These are phyloP conservation scores for Colletes gigas DNA, from an alignment of 1,140 invertebrate genomes.

Conservation along the genomic window DNA sequence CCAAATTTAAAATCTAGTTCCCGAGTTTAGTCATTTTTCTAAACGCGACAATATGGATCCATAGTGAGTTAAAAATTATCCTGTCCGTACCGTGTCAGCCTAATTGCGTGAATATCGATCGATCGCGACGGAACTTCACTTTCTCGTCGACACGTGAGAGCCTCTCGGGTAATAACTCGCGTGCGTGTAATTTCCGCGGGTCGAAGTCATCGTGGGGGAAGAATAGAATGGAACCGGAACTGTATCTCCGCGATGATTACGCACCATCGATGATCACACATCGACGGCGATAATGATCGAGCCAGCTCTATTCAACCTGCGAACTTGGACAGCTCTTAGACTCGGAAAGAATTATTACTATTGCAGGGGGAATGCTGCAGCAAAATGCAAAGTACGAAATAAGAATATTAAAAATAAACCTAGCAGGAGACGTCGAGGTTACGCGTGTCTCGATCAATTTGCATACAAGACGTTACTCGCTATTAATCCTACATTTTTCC, in stretches of 20 bases:
- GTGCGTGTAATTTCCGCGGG: slow-evolving; percentile 15
- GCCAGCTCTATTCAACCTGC: neutral
- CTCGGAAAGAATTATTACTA: slow-evolving; percentile 2
- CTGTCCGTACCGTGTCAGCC: neutral
- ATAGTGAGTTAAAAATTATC: too few relatives aligned
- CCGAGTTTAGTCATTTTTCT: neutral
- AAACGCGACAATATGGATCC: too few relatives aligned
- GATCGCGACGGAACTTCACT: slow-evolving; percentile 49
- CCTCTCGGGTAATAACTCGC: slow-evolving; percentile 19
- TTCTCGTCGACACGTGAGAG: slow-evolving; percentile 47
- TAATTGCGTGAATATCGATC: slow-evolving; percentile 64
- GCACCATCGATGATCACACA: slow-evolving; percentile 22
- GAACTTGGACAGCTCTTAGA: neutral
- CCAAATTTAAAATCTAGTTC: too few relatives aligned
- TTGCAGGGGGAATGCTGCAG: too few relatives aligned
- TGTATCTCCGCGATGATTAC: slow-evolving; percentile 24
- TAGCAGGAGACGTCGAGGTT: too few relatives aligned
- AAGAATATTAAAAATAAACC: too few relatives aligned
- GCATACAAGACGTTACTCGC: too few relatives aligned
- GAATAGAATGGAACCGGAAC: neutral
- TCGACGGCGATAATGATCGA: neutral
- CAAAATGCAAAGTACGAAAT: too few relatives aligned
- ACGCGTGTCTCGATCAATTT: too few relatives aligned
- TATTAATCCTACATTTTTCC: too few relatives aligned
- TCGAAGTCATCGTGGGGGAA: neutral